phyloP scores from a whole-genome alignment of 2,888 invertebrate species.

The Matsumyia berberina region DNA sequence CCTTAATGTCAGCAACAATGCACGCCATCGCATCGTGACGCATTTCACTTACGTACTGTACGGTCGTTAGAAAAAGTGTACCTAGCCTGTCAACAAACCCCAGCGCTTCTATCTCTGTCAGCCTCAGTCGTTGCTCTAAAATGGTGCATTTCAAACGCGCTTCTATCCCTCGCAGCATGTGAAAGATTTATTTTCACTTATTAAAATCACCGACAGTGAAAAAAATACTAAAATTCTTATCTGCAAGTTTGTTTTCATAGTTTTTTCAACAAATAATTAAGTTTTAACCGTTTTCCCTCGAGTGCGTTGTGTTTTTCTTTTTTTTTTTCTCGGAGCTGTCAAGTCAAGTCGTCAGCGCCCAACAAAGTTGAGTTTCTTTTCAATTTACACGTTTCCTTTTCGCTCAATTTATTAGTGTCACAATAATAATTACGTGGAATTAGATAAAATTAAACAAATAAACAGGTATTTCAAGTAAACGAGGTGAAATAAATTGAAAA shows the following conservation, averaged over 20 bases:
- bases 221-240: background rate
- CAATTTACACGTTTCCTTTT: background rate
- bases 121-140: conserved; percentile 33
- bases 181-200: background rate
- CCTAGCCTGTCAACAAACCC: conserved; percentile 28
- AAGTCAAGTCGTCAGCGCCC: conserved; percentile 5
- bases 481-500: background rate
- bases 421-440: background rate
- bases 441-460: background rate
- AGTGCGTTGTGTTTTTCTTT: conserved; percentile 13
- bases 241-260: background rate
- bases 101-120: conserved; percentile 12
- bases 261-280: background rate
- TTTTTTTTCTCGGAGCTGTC: conserved; percentile 24
- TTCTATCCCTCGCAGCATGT: conserved; percentile 16
- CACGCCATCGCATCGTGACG: conserved; percentile 46
- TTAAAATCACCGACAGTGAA: background rate
- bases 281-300: background rate
- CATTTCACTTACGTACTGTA: conserved; percentile 48
- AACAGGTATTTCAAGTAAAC: background rate
- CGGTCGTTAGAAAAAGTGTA: conserved; percentile 62
- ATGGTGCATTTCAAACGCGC: conserved; percentile 48
- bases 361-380: background rate
- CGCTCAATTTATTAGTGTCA: background rate
- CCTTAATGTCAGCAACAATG: conserved; percentile 25